These are phyloP conservation scores for Campylomormyrus tamandua DNA, from an alignment of 2,113 vertebrate species.

Conservation along the genomic window DNA sequence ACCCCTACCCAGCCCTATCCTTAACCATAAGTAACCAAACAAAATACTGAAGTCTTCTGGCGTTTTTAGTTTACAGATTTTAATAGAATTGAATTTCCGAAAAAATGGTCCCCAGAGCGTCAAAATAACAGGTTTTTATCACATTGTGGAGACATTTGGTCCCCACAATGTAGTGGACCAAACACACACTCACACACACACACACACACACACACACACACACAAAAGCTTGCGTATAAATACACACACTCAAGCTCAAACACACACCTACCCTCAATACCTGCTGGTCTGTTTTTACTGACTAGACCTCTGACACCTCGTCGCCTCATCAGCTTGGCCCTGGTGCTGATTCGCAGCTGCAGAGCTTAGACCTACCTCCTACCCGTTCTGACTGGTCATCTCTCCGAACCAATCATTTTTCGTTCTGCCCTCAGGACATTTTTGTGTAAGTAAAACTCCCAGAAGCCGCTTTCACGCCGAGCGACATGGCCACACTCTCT, in stretches of 20 bases:
- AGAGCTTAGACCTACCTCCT: too few relatives aligned
- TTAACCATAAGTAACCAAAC: not conserved
- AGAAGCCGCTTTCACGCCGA: not conserved
- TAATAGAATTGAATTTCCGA: not conserved
- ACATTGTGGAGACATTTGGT: not conserved
- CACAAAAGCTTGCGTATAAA: not conserved
- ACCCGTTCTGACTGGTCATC: not conserved
- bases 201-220: too few relatives aligned
- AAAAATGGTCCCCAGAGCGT: too few relatives aligned
- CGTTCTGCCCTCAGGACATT: too few relatives aligned
- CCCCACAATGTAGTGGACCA: not conserved
- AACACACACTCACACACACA: not conserved
- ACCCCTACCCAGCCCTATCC: not conserved
- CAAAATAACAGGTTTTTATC: too few relatives aligned
- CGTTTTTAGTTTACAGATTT: not conserved
- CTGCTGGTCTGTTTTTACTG: not conserved
- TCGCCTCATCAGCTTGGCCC: not conserved
- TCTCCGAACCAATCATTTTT: not conserved
- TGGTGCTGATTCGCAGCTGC: too few relatives aligned
- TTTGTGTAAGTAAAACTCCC: not conserved
- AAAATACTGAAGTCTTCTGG: not conserved
- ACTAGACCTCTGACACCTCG: not conserved
- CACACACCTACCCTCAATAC: not conserved
- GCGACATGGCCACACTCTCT: not conserved
- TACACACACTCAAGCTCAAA: not conserved